Evolutionary conservation across 2,797 vertebrate species (phyloP).

Genomic region (Taeniopygia guttata): DNA sequence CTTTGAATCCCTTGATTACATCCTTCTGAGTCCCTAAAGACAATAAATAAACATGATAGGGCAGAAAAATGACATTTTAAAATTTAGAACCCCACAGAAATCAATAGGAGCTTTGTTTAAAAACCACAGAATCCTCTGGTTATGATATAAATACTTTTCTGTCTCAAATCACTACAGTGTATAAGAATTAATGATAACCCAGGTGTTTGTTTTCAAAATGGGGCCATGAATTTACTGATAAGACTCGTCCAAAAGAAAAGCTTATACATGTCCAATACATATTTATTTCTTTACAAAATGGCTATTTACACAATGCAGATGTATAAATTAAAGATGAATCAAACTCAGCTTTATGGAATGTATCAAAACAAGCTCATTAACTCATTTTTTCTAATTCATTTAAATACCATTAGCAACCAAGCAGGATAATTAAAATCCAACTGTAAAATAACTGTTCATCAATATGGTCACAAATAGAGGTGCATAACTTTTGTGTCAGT

Average conservation of each 20-base stretch:
- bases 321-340: neutral
- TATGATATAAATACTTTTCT: neutral
- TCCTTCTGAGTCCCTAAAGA: neutral
- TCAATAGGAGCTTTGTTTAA: neutral
- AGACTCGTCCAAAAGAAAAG: neutral
- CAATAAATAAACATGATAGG: neutral
- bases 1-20: neutral
- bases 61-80: neutral
- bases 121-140: neutral
- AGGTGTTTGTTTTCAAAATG: slow-evolving; percentile 19
- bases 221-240: neutral
- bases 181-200: neutral
- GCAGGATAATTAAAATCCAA: neutral
- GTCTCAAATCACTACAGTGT: neutral
- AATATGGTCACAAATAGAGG: neutral
- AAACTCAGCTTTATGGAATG: neutral
- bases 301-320: neutral
- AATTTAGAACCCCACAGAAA: neutral
- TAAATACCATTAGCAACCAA: neutral
- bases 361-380: neutral
- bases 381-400: neutral
- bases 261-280: neutral
- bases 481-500: neutral
- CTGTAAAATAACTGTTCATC: neutral
- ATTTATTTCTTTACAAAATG: neutral